A percentile compares a stretch with the other conserved stretches of the same genome.
phyloP scores from a whole-genome alignment of 2,113 vertebrate species.

The Labrus mixtus region DNA sequence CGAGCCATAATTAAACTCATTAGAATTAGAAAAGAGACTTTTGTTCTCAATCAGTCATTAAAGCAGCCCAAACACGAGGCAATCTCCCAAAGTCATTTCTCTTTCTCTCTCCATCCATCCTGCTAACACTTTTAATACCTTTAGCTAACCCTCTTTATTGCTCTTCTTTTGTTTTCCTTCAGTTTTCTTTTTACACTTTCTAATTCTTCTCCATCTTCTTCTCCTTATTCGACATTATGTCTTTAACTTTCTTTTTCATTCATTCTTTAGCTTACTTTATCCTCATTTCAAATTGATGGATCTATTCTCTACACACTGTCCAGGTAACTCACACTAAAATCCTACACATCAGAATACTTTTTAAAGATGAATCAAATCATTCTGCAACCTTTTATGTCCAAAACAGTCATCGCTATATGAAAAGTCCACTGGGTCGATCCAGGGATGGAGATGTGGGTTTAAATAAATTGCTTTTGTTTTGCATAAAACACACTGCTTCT shows the following conservation, averaged over 20 bases:
- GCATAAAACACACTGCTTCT: too few relatives aligned
- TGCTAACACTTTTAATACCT: constrained; percentile 8
- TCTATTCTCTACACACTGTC: too few relatives aligned
- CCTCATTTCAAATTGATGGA: too few relatives aligned
- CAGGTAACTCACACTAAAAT: too few relatives aligned
- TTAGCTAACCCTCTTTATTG: background rate
- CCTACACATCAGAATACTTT: too few relatives aligned
- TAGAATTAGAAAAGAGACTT: constrained; percentile 69
- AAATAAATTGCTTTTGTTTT: too few relatives aligned
- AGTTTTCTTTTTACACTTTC: background rate
- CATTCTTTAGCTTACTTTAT: background rate
- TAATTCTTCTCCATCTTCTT: too few relatives aligned
- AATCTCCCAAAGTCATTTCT: constrained; percentile 33
- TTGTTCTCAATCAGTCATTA: constrained; percentile 65
- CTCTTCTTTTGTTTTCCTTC: background rate
- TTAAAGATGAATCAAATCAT: too few relatives aligned
- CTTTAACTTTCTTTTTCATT: background rate
- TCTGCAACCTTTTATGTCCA: too few relatives aligned
- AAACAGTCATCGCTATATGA: too few relatives aligned
- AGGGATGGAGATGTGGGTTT: too few relatives aligned
- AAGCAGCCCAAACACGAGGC: constrained; percentile 50
- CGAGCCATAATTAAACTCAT: constrained; percentile 73
- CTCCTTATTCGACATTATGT: background rate
- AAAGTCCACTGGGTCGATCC: too few relatives aligned
- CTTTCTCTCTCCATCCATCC: constrained; percentile 4